These are phyloP conservation scores for Eucriotettix oculatus DNA, from an alignment of 2,888 invertebrate genomes.

Conservation along the genomic window DNA sequence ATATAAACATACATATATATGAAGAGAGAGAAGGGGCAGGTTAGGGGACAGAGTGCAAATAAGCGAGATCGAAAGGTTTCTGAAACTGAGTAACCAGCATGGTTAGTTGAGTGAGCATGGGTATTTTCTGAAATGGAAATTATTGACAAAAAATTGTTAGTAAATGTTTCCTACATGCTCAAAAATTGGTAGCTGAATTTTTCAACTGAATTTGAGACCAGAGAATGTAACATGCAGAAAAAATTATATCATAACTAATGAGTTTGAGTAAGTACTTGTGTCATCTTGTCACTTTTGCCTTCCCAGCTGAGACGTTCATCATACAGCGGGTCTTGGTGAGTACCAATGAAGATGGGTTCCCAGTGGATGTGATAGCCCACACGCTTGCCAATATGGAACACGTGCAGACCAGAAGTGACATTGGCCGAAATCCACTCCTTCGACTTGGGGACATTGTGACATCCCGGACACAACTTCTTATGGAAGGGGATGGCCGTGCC, in stretches of 20 bases:
- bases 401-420: constrained; percentile 53
- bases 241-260: background rate
- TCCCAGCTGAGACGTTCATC: constrained; percentile 90
- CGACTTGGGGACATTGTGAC: constrained; percentile 74
- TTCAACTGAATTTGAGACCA: no score
- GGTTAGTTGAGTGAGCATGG: no score
- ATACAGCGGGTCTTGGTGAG: constrained; percentile 72
- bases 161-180: no score
- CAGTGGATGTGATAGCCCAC: constrained; percentile 64
- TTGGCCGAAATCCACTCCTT: constrained; percentile 67
- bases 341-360: constrained; percentile 90
- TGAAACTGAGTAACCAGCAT: no score
- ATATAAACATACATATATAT: no score
- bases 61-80: no score
- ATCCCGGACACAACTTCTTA: constrained; percentile 73
- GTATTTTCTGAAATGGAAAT: no score
- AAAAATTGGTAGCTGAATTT: no score
- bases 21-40: no score
- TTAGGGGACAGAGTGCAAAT: no score
- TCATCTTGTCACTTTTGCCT: constrained; percentile 90
- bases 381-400: constrained; percentile 73
- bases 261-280: constrained; percentile 47
- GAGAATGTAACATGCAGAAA: background rate
- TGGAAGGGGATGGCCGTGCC: constrained; percentile 82
- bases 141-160: no score